phyloP scores from a whole-genome alignment of 2,797 vertebrate species.

The Oophaga sylvatica region DNA sequence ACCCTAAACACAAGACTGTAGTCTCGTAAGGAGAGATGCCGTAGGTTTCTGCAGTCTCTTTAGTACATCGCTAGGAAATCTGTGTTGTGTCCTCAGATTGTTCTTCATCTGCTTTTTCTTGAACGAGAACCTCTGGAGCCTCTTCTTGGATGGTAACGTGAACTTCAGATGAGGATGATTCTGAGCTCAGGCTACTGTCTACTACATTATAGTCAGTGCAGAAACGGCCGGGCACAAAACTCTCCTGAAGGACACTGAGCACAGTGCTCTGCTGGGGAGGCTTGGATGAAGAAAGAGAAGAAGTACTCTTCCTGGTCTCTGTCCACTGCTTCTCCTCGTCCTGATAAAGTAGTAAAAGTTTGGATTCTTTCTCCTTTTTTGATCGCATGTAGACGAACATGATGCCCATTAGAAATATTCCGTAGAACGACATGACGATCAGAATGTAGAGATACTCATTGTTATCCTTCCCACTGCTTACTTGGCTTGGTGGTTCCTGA shows the following conservation, averaged over 20 bases:
- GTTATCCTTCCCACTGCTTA: conserved; percentile 65
- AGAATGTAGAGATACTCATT: conserved; percentile 90
- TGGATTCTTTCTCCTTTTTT: conserved; percentile 86
- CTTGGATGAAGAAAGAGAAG: conserved; percentile 70
- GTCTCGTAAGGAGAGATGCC: conserved; percentile 30
- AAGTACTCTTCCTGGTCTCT: conserved; percentile 78
- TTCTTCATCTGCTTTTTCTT: conserved; percentile 75
- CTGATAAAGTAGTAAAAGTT: conserved; percentile 88
- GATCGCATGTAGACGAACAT: conserved; percentile 92
- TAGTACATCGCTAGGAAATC: conserved; percentile 70
- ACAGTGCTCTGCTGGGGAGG: conserved; percentile 77
- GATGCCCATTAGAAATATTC: conserved; percentile 88
- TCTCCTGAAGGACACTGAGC: conserved; percentile 78
- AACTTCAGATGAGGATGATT: conserved; percentile 90
- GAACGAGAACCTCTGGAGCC: conserved; percentile 79
- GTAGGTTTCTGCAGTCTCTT: conserved; percentile 14
- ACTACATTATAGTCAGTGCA: conserved; percentile 88
- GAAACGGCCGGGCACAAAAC: conserved; percentile 78
- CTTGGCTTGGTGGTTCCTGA: conserved; percentile 54
- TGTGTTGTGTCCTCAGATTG: conserved; percentile 73
- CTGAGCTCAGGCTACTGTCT: conserved; percentile 89
- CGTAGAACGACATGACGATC: conserved; percentile 93
- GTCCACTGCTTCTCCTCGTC: conserved; percentile 91
- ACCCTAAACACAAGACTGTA: conserved; percentile 24
- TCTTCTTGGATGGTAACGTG: conserved; percentile 90